Conservation (phyloP, 2,888 invertebrate species). For the Dromius quadrimaculatus region DNA sequence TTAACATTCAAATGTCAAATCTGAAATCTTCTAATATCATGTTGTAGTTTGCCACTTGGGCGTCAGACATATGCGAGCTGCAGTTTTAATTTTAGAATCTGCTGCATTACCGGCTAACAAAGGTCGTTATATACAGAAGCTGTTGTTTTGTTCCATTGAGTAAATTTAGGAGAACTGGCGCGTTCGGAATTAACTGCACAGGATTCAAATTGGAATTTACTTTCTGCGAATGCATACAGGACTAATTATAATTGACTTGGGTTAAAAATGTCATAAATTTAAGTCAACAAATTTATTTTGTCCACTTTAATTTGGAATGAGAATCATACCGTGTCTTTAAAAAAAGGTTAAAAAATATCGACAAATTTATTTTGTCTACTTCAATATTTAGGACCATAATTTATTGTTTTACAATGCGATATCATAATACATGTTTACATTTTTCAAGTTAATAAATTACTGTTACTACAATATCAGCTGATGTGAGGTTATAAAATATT, state of each 20-base stretch:
- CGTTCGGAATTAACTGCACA: conserved; percentile 19
- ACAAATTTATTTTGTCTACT: background rate
- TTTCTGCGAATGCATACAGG: too few relatives aligned
- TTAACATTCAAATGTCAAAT: conserved; percentile 1
- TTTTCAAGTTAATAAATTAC: too few relatives aligned
- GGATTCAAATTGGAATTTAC: conserved; percentile 23
- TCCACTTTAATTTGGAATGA: background rate
- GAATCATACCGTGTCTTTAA: too few relatives aligned
- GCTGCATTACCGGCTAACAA: conserved; percentile 32
- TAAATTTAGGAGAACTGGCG: conserved; percentile 28
- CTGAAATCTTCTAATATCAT: conserved; percentile 13
- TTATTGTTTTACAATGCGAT: conserved; percentile 11
- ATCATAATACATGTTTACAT: conserved; percentile 5
- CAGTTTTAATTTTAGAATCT: conserved; percentile 43
- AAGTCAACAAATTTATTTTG: background rate
- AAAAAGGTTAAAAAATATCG: background rate
- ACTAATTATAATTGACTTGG: background rate
- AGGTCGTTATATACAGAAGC: conserved; percentile 28
- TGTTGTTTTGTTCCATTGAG: conserved; percentile 25
- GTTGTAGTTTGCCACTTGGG: conserved; percentile 20
- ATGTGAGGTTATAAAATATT: conserved; percentile 21
- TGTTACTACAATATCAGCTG: conserved; percentile 47
- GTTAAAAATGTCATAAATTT: background rate
- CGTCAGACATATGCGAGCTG: conserved; percentile 34
- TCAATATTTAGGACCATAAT: background rate